These are phyloP conservation scores for Lagopus leucura DNA, from an alignment of 2,113 vertebrate species.

Conservation along the genomic window DNA sequence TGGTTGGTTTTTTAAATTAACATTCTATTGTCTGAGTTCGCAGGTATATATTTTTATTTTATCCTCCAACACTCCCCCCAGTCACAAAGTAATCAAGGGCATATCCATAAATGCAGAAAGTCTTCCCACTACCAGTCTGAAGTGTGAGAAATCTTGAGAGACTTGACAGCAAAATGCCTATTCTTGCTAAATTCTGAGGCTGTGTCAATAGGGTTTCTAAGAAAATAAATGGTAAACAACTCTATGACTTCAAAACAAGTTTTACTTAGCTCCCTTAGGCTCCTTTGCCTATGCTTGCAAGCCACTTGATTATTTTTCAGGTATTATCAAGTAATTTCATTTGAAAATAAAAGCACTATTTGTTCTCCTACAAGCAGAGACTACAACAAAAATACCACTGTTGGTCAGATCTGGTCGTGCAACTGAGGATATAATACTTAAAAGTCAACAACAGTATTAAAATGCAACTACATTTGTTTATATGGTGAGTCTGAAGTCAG, in stretches of 20 bases:
- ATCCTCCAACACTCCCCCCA: neutral
- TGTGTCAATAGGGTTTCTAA: neutral
- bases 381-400: neutral
- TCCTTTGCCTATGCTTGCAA: neutral
- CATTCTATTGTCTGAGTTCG: conserved; percentile 42
- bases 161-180: conserved; percentile 47
- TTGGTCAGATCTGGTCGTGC: neutral
- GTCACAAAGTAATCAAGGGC: conserved; percentile 9
- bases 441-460: neutral
- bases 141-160: conserved; percentile 49
- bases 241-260: neutral
- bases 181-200: conserved; percentile 29
- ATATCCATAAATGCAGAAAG: neutral
- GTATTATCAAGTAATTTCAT: neutral
- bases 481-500: neutral
- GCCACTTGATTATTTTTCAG: neutral
- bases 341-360: neutral
- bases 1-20: neutral
- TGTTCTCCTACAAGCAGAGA: neutral
- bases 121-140: neutral
- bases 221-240: conserved; percentile 20
- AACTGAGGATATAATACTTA: neutral
- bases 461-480: neutral
- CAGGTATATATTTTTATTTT: conserved; percentile 51
- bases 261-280: neutral